Evolutionary conservation across 1,140 invertebrate genomes (phyloP).

Genomic region (Cyclina sinensis): DNA sequence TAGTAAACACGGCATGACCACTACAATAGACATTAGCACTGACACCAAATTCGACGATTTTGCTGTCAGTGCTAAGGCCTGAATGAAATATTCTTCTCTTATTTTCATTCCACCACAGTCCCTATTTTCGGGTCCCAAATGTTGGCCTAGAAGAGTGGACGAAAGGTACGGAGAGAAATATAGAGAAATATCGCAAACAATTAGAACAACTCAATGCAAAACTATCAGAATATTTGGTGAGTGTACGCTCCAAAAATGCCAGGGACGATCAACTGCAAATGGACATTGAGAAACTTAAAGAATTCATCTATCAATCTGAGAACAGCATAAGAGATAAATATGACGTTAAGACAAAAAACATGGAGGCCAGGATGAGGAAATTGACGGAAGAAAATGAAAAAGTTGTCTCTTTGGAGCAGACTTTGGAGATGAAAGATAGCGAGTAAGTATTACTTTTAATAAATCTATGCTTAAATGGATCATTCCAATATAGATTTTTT

Average conservation of each 20-base stretch:
- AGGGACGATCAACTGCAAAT: not conserved
- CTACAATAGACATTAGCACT: not conserved
- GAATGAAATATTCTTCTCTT: not conserved
- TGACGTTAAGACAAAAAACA: not conserved
- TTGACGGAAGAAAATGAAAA: not conserved
- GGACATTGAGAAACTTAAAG: not conserved
- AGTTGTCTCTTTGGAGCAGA: not conserved
- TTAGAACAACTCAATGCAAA: conserved; percentile 5
- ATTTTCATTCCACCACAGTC: not conserved
- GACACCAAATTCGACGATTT: not conserved
- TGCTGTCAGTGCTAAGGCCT: not conserved
- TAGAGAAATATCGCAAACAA: not conserved
- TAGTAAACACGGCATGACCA: not conserved
- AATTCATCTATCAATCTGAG: not conserved
- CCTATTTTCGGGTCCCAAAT: not conserved
- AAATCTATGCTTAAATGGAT: too few species aligned
- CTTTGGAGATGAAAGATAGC: not conserved
- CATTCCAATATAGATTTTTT: too few species aligned
- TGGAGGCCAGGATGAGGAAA: not conserved
- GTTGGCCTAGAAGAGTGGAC: not conserved
- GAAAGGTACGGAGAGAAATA: not conserved
- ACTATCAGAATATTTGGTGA: not conserved
- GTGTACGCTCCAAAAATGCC: not conserved
- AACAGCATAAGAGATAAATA: not conserved
- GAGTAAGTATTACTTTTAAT: not conserved